Percentiles rank a stretch among this genome's conserved stretches.
Evolutionary conservation across 2,888 invertebrate species (phyloP).

Genomic region (Pristionchus exspectatus): DNA sequence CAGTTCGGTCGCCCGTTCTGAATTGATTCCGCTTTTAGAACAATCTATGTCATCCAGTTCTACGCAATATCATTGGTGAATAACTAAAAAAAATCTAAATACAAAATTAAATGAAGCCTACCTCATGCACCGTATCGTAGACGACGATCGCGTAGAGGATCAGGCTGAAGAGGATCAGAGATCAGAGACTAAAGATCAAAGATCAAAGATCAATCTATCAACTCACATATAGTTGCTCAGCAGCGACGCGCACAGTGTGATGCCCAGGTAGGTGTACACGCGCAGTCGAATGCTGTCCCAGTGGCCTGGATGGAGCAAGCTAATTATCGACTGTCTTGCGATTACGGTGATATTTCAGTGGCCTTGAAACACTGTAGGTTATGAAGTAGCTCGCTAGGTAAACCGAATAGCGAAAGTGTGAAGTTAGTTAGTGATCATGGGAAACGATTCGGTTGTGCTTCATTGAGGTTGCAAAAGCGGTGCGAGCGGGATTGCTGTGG

Average conservation of each 20-base stretch:
- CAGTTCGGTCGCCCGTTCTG: background rate
- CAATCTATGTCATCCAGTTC: too few relatives aligned
- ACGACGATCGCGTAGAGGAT: background rate
- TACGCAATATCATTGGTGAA: too few relatives aligned
- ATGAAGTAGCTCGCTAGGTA: too few relatives aligned
- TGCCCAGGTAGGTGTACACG: background rate
- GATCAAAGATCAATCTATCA: background rate
- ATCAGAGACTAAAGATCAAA: background rate
- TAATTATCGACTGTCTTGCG: too few relatives aligned
- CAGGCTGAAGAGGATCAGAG: background rate
- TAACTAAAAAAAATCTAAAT: too few relatives aligned
- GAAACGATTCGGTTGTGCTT: too few relatives aligned
- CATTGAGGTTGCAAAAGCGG: too few relatives aligned
- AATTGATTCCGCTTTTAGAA: too few relatives aligned
- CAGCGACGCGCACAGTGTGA: constrained; percentile 1
- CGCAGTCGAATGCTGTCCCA: background rate
- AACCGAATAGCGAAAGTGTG: too few relatives aligned
- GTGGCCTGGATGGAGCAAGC: background rate
- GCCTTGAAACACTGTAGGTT: too few relatives aligned
- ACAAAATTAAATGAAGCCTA: background rate
- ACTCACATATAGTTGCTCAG: constrained; percentile 10
- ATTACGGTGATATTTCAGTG: too few relatives aligned
- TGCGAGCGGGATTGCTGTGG: background rate
- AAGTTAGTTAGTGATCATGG: background rate
- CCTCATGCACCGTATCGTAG: background rate